Percentiles rank a stretch among this genome's conserved stretches.
phyloP scores from a whole-genome alignment of 2,888 invertebrate species.

The Xylocampa areola region DNA sequence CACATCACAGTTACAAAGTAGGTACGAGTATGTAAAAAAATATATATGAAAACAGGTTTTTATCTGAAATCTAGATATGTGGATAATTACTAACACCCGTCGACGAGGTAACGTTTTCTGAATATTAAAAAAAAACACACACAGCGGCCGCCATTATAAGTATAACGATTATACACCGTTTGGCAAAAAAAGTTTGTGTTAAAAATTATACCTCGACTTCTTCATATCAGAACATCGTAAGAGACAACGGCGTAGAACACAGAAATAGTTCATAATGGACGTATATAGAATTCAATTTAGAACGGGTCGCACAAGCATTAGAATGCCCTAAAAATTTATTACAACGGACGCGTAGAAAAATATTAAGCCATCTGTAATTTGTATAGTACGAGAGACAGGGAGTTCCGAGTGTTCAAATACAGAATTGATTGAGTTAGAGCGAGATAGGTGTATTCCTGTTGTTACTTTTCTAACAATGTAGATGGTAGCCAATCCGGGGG shows the following conservation, averaged over 20 bases:
- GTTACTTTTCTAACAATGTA: slow-evolving; percentile 66
- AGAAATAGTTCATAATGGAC: slow-evolving; percentile 33
- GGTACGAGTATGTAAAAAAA: slow-evolving; percentile 76
- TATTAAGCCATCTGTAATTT: slow-evolving; percentile 85
- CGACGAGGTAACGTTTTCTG: slow-evolving; percentile 78
- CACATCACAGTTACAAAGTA: slow-evolving; percentile 74
- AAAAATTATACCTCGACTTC: slow-evolving; percentile 77
- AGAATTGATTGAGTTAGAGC: slow-evolving; percentile 63
- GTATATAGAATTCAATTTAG: slow-evolving; percentile 48
- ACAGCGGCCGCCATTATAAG: slow-evolving; percentile 75
- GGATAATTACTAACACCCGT: slow-evolving; percentile 82
- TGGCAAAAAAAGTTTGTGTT: slow-evolving; percentile 80
- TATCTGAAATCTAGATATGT: slow-evolving; percentile 87
- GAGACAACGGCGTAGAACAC: slow-evolving; percentile 11
- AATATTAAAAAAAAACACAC: slow-evolving; percentile 74
- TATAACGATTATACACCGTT: slow-evolving; percentile 79
- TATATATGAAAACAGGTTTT: slow-evolving; percentile 67
- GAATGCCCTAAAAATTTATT: slow-evolving; percentile 75
- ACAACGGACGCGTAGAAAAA: slow-evolving; percentile 82
- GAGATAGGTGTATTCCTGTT: slow-evolving; percentile 70
- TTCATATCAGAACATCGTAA: slow-evolving; percentile 56
- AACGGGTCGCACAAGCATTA: slow-evolving; percentile 54
- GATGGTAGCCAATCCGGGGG: slow-evolving; percentile 83
- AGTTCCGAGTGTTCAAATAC: slow-evolving; percentile 49
- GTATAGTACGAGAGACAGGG: slow-evolving; percentile 75